These are phyloP conservation scores for Drosophila sucinea DNA, from an alignment of 1,140 invertebrate genomes.

Conservation along the genomic window DNA sequence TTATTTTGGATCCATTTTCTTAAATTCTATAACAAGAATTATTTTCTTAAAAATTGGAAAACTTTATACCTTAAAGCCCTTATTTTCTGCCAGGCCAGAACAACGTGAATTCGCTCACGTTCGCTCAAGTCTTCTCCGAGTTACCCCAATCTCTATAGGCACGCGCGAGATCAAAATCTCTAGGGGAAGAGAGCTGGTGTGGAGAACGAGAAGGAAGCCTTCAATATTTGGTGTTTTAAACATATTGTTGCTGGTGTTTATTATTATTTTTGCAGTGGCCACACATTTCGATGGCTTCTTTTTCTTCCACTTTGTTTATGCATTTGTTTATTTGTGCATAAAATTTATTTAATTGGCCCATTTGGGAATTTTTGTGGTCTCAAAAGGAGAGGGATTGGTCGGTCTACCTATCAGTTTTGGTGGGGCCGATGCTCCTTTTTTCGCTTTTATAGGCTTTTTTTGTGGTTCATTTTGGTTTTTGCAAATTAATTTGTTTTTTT, in stretches of 20 bases:
- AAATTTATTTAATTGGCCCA: conserved; percentile 34
- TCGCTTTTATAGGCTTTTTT: background rate
- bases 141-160: background rate
- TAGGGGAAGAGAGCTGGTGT: background rate
- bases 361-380: background rate
- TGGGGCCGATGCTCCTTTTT: conserved; percentile 32
- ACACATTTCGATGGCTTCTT: background rate
- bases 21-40: no score
- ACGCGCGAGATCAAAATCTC: background rate
- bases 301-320: conserved; percentile 17
- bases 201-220: background rate
- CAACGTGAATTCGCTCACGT: no score
- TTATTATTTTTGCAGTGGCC: background rate
- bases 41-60: no score
- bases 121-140: no score
- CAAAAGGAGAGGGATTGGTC: background rate
- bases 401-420: background rate
- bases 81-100: no score
- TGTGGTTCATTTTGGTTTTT: conserved; percentile 18
- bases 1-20: no score
- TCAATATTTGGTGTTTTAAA: background rate
- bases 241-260: conserved; percentile 16
- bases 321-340: conserved; percentile 37
- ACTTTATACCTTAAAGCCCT: no score
- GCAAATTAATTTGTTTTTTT: conserved; percentile 44